These are phyloP conservation scores for Litoditis marina DNA, from an alignment of 2,888 invertebrate species.

Conservation along the genomic window DNA sequence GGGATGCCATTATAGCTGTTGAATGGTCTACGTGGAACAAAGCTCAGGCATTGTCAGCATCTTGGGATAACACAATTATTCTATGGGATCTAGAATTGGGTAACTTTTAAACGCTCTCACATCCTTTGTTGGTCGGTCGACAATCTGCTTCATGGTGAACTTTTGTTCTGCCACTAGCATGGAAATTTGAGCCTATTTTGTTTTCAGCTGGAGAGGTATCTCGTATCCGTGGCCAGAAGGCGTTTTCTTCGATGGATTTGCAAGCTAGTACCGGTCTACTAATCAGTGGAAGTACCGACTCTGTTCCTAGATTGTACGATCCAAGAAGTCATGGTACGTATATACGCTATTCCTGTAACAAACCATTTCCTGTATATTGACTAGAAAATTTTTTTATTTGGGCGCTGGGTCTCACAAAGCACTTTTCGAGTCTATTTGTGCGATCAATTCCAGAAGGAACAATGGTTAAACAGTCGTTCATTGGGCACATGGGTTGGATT, in stretches of 20 bases:
- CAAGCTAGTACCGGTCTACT: slow-evolving; percentile 74
- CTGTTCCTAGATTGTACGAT: slow-evolving; percentile 86
- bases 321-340: slow-evolving; percentile 72
- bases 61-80: slow-evolving; percentile 92
- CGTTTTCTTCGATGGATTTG: slow-evolving; percentile 82
- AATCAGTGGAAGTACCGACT: slow-evolving; percentile 84
- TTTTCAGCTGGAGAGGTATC: slow-evolving; percentile 40
- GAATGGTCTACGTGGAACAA: slow-evolving; percentile 76
- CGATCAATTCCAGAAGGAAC: slow-evolving; percentile 66
- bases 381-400: too few relatives aligned
- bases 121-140: neutral
- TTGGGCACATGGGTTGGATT: slow-evolving; percentile 85
- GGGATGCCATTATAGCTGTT: slow-evolving; percentile 77
- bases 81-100: slow-evolving; percentile 78
- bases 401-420: too few relatives aligned
- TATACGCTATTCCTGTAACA: too few relatives aligned
- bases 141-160: neutral
- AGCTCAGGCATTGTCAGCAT: slow-evolving; percentile 75
- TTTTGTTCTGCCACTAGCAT: too few relatives aligned
- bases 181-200: neutral
- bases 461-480: slow-evolving; percentile 81
- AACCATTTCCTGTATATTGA: too few relatives aligned
- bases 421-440: too few relatives aligned
- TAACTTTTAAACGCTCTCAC: slow-evolving; percentile 7
- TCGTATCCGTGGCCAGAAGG: slow-evolving; percentile 61